Percentiles rank a stretch among this genome's conserved stretches.
Evolutionary conservation across 2,113 vertebrate genomes (phyloP).

Genomic region (Amblyornis subalaris): DNA sequence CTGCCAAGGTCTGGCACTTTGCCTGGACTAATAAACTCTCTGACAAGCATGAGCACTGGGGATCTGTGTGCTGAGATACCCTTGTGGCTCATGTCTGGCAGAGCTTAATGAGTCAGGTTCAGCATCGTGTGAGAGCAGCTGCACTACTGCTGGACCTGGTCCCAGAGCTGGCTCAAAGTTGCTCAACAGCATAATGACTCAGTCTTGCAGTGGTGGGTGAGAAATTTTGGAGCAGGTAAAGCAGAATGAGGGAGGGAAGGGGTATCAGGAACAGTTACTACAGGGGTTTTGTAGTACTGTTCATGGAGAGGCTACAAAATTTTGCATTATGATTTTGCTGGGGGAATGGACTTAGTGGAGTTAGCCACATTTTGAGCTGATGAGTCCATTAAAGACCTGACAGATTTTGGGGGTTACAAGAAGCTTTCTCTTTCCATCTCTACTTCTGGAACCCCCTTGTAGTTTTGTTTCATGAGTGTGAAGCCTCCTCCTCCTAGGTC

Average conservation of each 20-base stretch:
- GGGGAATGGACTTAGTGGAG: not conserved
- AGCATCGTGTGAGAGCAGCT: slow-evolving; percentile 54
- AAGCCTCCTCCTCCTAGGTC: not conserved
- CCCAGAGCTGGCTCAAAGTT: slow-evolving; percentile 51
- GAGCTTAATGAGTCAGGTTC: slow-evolving; percentile 45
- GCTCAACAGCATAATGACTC: slow-evolving; percentile 37
- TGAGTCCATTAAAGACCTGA: not conserved
- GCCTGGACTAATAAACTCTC: slow-evolving; percentile 50
- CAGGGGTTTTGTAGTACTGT: rapidly evolving
- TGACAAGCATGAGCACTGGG: not conserved
- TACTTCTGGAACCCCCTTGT: not conserved
- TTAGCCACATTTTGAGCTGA: not conserved
- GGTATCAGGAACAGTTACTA: not conserved
- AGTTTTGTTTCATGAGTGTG: not conserved
- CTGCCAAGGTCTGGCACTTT: slow-evolving; percentile 43
- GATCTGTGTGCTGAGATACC: slow-evolving; percentile 29
- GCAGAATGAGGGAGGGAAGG: not conserved
- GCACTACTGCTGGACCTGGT: slow-evolving; percentile 20
- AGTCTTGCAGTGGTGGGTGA: slow-evolving; percentile 41
- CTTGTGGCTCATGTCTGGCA: slow-evolving; percentile 44
- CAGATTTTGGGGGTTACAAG: not conserved
- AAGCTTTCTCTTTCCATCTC: not conserved
- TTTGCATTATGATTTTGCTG: not conserved
- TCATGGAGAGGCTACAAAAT: not conserved
- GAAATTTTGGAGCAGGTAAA: slow-evolving; percentile 47